These are phyloP conservation scores for Drosophila borborema DNA, from an alignment of 2,888 invertebrate species.

Conservation along the genomic window DNA sequence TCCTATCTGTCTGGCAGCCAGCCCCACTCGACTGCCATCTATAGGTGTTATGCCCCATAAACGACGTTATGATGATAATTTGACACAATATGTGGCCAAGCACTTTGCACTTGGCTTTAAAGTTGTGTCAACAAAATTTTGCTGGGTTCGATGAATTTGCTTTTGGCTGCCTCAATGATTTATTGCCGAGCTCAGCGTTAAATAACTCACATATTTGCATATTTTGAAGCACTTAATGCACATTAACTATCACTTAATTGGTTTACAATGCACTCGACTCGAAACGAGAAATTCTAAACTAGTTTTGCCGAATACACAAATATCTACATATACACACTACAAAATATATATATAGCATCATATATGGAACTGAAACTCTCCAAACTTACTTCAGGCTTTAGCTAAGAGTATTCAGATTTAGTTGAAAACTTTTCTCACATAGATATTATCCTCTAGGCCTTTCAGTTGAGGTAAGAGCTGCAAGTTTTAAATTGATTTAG, in stretches of 20 bases:
- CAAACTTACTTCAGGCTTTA: not conserved
- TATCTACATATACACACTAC: no score
- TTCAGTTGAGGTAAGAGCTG: not conserved
- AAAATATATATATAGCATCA: no score
- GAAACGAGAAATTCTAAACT: not conserved
- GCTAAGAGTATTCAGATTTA: not conserved
- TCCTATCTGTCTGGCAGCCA: not conserved
- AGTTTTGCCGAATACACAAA: no score
- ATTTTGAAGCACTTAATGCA: slow-evolving; percentile 42
- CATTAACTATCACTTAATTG: slow-evolving; percentile 45
- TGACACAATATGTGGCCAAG: slow-evolving; percentile 53
- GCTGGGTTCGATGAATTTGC: slow-evolving; percentile 13
- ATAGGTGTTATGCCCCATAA: slow-evolving; percentile 52
- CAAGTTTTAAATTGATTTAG: not conserved
- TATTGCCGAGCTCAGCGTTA: slow-evolving; percentile 37
- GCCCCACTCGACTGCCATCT: not conserved
- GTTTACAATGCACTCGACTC: slow-evolving; percentile 24
- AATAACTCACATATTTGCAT: slow-evolving; percentile 21
- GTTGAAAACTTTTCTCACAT: not conserved
- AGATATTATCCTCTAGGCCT: not conserved
- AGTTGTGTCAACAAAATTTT: slow-evolving; percentile 41
- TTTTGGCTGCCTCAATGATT: slow-evolving; percentile 22
- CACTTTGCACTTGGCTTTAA: slow-evolving; percentile 37
- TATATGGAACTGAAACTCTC: no score
- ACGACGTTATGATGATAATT: slow-evolving; percentile 63